These are phyloP conservation scores for Lindbergichthys nudifrons DNA, from an alignment of 2,797 vertebrate genomes.

Conservation along the genomic window DNA sequence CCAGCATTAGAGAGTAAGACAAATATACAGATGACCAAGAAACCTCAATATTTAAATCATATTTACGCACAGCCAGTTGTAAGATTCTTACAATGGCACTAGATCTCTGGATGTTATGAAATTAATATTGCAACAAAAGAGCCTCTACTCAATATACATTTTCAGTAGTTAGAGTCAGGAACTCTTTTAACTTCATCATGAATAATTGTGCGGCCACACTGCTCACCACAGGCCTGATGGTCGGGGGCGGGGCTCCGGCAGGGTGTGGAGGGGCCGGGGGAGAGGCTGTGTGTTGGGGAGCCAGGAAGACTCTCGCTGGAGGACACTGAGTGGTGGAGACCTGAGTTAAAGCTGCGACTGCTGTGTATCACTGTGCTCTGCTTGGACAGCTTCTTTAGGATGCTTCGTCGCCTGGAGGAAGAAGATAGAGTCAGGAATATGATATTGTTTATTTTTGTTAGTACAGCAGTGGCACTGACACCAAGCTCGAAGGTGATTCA, in stretches of 20 bases:
- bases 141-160: not conserved
- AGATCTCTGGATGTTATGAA: not conserved
- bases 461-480: not conserved
- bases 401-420: conserved; percentile 86
- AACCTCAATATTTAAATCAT: not conserved
- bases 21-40: too few species aligned
- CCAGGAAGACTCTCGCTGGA: conserved; percentile 96
- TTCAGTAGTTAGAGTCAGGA: not conserved
- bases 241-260: conserved; percentile 92
- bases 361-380: conserved; percentile 92
- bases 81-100: not conserved
- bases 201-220: not conserved
- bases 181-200: not conserved
- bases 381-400: conserved; percentile 96
- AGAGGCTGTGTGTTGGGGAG: conserved; percentile 95
- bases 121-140: not conserved
- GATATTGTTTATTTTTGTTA: not conserved
- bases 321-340: conserved; percentile 95
- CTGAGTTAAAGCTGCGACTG: conserved; percentile 95
- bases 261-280: conserved; percentile 90
- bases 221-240: conserved; percentile 83
- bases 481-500: not conserved
- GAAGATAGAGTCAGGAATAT: conserved; percentile 1
- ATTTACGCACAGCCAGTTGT: not conserved
- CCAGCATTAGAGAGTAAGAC: too few species aligned